A percentile compares a stretch with the other conserved stretches of the same genome.
phyloP scores from a whole-genome alignment of 2,888 invertebrate species.

The Patella pellucida region DNA sequence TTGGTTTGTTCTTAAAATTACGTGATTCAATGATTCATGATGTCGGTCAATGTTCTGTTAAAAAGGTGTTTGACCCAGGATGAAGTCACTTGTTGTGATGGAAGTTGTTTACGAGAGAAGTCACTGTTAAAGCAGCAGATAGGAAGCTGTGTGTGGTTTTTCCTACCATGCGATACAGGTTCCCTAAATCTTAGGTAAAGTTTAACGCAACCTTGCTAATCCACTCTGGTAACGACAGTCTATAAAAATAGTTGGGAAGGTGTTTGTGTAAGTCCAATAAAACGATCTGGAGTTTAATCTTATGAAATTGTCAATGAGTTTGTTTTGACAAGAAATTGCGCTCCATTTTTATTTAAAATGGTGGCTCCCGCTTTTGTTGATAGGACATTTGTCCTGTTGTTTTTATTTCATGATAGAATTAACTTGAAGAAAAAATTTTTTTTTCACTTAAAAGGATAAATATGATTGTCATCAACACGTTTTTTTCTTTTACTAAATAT shows the following conservation, averaged over 20 bases:
- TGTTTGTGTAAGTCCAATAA: constrained; percentile 1
- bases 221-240: background rate
- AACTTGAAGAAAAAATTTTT: too few species aligned
- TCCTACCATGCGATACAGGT: background rate
- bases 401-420: too few species aligned
- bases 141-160: constrained; percentile 1
- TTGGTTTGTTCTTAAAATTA: too few species aligned
- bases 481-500: background rate
- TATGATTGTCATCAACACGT: background rate
- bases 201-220: constrained; percentile 1
- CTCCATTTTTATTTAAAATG: background rate
- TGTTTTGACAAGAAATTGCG: background rate
- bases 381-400: too few species aligned
- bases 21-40: too few species aligned
- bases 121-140: background rate
- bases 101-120: too few species aligned
- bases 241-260: background rate
- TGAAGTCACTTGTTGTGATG: too few species aligned
- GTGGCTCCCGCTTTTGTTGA: background rate
- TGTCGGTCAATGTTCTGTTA: too few species aligned
- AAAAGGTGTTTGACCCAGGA: too few species aligned
- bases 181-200: background rate
- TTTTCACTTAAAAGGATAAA: background rate
- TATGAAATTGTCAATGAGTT: constrained; percentile 4
- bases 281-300: background rate